These are phyloP conservation scores for Heliconius eleuchia DNA, from an alignment of 1,140 invertebrate species.

Conservation along the genomic window DNA sequence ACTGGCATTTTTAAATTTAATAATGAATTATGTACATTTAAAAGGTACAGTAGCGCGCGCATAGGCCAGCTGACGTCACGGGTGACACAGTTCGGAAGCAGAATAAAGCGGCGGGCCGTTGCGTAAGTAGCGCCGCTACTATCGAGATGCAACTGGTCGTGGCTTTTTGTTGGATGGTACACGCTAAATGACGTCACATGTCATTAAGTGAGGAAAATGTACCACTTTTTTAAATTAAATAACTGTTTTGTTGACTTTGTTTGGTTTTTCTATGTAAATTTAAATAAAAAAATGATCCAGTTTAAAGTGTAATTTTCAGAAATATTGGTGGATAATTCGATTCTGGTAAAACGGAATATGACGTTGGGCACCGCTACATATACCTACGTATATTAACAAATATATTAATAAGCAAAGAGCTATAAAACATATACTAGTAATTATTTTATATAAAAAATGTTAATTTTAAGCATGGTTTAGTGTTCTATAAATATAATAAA, in stretches of 20 bases:
- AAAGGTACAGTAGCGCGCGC: neutral
- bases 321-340: no score
- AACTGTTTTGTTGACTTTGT: neutral
- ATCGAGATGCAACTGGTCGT: constrained; percentile 5
- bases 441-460: no score
- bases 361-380: no score
- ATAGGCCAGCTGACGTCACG: constrained; percentile 47
- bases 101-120: constrained; percentile 8
- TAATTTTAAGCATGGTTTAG: no score
- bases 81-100: constrained; percentile 46
- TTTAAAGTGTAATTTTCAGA: no score
- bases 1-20: neutral
- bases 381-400: no score
- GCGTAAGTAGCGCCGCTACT: neutral
- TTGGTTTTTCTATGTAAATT: neutral
- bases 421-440: no score
- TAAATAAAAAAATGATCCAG: no score
- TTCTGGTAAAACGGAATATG: no score
- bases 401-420: no score
- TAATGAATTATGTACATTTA: neutral
- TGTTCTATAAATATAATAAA: no score
- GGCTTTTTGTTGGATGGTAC: constrained; percentile 1
- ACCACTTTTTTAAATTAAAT: neutral
- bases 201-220: constrained; percentile 1
- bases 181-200: neutral